Conservation (phyloP, 2,888 invertebrate species). For the Lasioglossum figueresi region DNA sequence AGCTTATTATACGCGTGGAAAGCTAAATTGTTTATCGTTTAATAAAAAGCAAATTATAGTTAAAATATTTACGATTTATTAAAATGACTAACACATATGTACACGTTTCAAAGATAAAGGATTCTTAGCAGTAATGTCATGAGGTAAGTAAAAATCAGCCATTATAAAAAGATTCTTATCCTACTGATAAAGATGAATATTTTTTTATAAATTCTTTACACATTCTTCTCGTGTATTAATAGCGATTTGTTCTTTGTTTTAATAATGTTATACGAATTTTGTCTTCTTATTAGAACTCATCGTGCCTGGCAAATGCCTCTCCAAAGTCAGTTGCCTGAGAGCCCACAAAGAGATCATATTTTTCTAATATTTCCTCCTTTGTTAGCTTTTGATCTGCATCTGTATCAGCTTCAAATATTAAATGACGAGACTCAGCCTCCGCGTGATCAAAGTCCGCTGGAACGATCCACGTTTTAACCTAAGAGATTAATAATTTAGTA, state of each 20-base stretch:
- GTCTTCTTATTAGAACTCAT: slow-evolving; percentile 91
- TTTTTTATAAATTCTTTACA: slow-evolving; percentile 55
- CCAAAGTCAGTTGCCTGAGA: slow-evolving; percentile 99
- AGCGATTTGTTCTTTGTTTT: slow-evolving; percentile 46
- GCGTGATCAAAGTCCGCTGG: slow-evolving; percentile 99
- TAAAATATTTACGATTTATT: slow-evolving; percentile 50
- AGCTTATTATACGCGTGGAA: not conserved
- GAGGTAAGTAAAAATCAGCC: slow-evolving; percentile 52
- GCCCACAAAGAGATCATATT: slow-evolving; percentile 99
- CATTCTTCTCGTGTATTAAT: slow-evolving; percentile 44
- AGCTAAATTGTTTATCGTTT: not conserved
- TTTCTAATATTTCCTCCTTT: slow-evolving; percentile 95
- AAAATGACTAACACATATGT: slow-evolving; percentile 38
- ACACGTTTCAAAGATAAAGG: slow-evolving; percentile 52
- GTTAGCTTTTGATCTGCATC: slow-evolving; percentile 96
- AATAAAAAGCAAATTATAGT: not conserved
- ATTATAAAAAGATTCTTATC: slow-evolving; percentile 56
- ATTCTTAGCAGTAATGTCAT: slow-evolving; percentile 33
- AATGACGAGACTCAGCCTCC: slow-evolving; percentile 97
- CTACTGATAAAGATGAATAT: slow-evolving; percentile 52
- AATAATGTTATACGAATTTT: slow-evolving; percentile 51
- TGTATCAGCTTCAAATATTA: slow-evolving; percentile 96
- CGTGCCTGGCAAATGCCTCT: slow-evolving; percentile 96
- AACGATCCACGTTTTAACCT: slow-evolving; percentile 94
- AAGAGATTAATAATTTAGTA: slow-evolving; percentile 10